Evolutionary conservation across 2,797 vertebrate genomes (phyloP).

Genomic region (Pteropus rufus): DNA sequence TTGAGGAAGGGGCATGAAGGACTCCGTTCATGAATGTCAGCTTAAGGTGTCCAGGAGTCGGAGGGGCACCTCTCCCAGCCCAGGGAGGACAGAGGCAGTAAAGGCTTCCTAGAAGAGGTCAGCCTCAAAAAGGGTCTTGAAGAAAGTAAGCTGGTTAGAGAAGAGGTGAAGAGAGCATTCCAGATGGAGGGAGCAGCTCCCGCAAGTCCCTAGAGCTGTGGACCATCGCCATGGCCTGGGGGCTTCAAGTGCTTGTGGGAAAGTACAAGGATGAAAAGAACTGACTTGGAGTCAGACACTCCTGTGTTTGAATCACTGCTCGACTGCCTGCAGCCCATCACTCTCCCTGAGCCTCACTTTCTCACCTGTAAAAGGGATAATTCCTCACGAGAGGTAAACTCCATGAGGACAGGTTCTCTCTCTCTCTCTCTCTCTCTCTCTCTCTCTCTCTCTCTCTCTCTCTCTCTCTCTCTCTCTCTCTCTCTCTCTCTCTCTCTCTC

Average conservation of each 20-base stretch:
- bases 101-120: not conserved
- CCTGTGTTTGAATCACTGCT: not conserved
- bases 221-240: rapidly evolving
- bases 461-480: not conserved
- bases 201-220: not conserved
- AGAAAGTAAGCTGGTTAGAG: not conserved
- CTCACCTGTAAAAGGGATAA: not conserved
- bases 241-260: not conserved
- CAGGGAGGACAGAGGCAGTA: not conserved
- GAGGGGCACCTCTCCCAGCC: not conserved
- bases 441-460: too few species aligned
- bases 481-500: not conserved
- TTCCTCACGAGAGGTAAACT: rapidly evolving
- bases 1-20: not conserved
- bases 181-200: not conserved
- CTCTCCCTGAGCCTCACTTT: not conserved
- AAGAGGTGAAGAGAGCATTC: not conserved
- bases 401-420: not conserved
- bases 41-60: too few species aligned
- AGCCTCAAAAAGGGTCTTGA: not conserved
- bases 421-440: not conserved
- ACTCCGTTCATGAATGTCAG: rapidly evolving
- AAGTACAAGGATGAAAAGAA: not conserved
- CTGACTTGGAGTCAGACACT: not conserved
- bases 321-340: rapidly evolving